Conservation (phyloP, 2,797 vertebrate species). For the Megalops cyprinoides region DNA sequence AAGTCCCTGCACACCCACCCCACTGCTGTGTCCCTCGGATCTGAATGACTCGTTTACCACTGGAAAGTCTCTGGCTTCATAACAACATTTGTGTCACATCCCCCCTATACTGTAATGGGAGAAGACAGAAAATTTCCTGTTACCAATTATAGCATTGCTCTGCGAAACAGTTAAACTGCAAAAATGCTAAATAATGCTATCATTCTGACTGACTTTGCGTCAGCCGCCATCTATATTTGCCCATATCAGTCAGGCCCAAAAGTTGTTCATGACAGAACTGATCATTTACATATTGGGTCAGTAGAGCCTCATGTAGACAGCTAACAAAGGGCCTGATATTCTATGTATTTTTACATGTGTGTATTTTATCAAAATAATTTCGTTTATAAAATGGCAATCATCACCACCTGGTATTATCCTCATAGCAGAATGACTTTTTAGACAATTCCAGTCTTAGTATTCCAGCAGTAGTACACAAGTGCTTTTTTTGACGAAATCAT, state of each 20-base stretch:
- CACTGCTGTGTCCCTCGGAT: too few species aligned
- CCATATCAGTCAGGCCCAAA: too few species aligned
- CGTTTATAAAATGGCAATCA: neutral
- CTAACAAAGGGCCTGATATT: too few species aligned
- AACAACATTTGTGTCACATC: neutral
- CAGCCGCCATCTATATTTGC: neutral
- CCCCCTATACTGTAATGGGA: neutral
- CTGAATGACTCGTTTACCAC: neutral
- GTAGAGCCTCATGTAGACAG: too few species aligned
- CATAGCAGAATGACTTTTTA: neutral
- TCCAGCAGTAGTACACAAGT: neutral
- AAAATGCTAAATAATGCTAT: neutral
- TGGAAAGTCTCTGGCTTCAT: neutral
- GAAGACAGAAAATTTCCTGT: neutral
- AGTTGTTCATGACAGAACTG: too few species aligned
- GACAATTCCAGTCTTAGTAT: neutral
- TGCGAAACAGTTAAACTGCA: neutral
- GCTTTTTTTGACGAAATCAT: neutral
- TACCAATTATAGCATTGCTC: constrained; percentile 12
- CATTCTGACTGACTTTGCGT: neutral
- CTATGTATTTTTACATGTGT: too few species aligned
- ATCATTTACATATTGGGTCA: too few species aligned
- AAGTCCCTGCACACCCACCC: neutral
- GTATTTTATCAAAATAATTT: too few species aligned
- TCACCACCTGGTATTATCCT: neutral